Base-by-base conservation (phyloP, 2,797 vertebrate species). In the Urocyon cinereoargenteus region DNA sequence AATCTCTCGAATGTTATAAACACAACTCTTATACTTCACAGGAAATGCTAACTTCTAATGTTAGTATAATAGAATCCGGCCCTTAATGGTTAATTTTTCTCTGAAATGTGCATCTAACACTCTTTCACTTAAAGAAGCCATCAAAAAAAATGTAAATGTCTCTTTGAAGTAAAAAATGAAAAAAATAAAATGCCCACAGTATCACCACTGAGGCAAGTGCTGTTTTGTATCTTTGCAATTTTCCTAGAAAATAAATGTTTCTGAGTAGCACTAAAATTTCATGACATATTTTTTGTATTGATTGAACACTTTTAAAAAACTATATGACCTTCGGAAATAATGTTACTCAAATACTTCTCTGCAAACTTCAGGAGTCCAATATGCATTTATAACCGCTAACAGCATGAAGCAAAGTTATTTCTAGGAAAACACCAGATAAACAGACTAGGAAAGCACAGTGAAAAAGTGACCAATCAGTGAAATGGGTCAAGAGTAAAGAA, bases 351-450 rank as follows among this genome's bases (percentile, higher is more conserved):
- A 73, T 57, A 79, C 18, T 72, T 70, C 19, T 78, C n/a, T 55
- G 78, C 21, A 89, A 89, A 45, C 11, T 51, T 59, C 77, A 78
- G 61, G 68, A 79, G 28, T 62, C 28, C 22, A 53, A 26, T 31
- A 26, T 62, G 49, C 5, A 70, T 16, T 55, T 45, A n/a, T 34
- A 34, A 85, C 16, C 66, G 10, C 57, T 77, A 61, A 68, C n/a
- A 53, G 14, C 51, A 13, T n/a, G 55, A 49, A 55, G 51, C 13
- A 53, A 45, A 89, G 45, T 16, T 55, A 49, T 70, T 85, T 72
- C 62, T 78, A 90, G 62, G 55, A 75, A 96, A 96, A 28, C 24
- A 34, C 40, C 61, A 90, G 40, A 55, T 61, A 84, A 78, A n/a
- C 10, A 90, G 16, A 68, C 6, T 31, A 84, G 62, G 22, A 89